Evolutionary conservation across 2,797 vertebrate species (phyloP).

Genomic region (Acridotheres tristis): DNA sequence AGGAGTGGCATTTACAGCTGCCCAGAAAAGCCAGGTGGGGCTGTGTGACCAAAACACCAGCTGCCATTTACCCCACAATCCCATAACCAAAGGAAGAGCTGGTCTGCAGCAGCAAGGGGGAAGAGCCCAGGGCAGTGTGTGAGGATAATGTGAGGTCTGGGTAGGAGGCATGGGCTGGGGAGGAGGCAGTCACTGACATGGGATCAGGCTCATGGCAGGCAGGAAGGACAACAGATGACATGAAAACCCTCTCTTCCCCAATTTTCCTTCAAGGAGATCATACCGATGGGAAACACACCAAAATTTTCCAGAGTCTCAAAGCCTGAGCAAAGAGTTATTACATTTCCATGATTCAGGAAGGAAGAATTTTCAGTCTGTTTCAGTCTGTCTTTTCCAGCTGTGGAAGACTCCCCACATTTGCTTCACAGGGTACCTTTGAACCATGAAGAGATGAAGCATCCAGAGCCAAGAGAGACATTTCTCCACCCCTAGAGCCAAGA

Average conservation of each 20-base stretch:
- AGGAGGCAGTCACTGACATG: background rate
- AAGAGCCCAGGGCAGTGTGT: background rate
- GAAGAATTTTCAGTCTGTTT: background rate
- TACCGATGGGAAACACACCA: background rate
- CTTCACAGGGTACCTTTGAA: background rate
- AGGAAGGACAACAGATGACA: conserved; percentile 13
- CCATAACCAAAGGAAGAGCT: background rate
- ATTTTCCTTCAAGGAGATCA: background rate
- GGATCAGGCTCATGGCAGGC: background rate
- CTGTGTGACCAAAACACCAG: background rate
- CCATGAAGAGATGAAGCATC: fast-evolving
- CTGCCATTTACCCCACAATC: background rate
- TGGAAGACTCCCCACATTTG: background rate
- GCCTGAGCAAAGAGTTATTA: background rate
- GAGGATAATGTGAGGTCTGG: conserved; percentile 9
- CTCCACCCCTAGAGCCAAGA: background rate
- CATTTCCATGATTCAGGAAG: conserved; percentile 22
- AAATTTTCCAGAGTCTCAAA: background rate
- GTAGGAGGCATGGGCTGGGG: background rate
- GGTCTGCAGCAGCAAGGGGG: background rate
- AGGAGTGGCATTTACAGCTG: background rate
- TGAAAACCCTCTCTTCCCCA: background rate
- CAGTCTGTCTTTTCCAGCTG: background rate
- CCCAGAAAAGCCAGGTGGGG: fast-evolving
- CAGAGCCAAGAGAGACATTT: background rate